Evolutionary conservation across 2,888 invertebrate genomes (phyloP), one percentile per base, ranked within the genome.

Genomic region (Diploptera punctata): DNA sequence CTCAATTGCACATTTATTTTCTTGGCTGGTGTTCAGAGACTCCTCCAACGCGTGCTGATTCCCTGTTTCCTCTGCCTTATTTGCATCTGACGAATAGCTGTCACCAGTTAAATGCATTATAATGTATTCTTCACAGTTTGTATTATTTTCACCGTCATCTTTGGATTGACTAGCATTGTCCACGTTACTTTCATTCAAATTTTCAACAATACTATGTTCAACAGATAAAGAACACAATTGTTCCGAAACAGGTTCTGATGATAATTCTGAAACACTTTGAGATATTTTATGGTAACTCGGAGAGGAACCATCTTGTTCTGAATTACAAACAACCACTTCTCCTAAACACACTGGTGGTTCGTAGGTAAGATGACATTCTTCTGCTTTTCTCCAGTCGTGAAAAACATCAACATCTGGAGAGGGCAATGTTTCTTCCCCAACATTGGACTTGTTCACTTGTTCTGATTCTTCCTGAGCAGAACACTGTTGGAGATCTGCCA

Each of bases 331-430:
- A 2, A 43, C 62, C 19, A 62, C 13, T 31, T 43, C 18, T 2
- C 62, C 62, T 2, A 62, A 31, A 21, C 62, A 62, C 38, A 62
- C 62, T 3, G 62, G 62, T 2, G 62, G 62, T 9, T 62, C 21
- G 2, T 13, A 43, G 10, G 62, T 62, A 4, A 62, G 43, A 10
- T 62, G 62, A 24, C 62, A 62, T 43, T 62, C 38, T 4, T 62
- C 62, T 24, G 43, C 21, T 38, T 43, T 38, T 24, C 62, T 62
- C 62, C 62, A 62, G 24, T 38, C 24, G 16, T 62, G 52, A 52
- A 9, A 4, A 24, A 52, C 9, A 0, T 52, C 52, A 47, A 4
- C 47, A 18, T 47, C 47, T 47, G 47, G n/a, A 18, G 10, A n/a
- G 7, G n/a, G 47, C 47, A 18, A 19, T 1, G 18, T 10, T 2